phyloP scores from a whole-genome alignment of 2,797 vertebrate species.

The Chelon auratus region DNA sequence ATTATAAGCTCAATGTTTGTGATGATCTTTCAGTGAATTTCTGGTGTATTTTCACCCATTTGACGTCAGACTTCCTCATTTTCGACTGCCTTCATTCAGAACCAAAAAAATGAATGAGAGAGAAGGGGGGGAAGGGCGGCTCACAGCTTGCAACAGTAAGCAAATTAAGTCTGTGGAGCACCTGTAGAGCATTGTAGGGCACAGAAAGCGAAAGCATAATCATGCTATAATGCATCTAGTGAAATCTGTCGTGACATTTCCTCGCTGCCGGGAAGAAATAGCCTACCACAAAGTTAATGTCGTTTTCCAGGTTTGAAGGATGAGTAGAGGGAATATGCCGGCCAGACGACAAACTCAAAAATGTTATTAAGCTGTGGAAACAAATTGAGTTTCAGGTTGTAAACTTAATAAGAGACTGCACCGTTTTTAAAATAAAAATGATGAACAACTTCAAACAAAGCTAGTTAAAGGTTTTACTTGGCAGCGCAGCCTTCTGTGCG shows the following conservation, averaged over 20 bases:
- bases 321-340: constrained; percentile 7
- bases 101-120: constrained; percentile 40
- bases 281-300: constrained; percentile 16
- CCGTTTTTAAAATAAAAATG: constrained; percentile 17
- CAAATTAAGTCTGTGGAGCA: constrained; percentile 55
- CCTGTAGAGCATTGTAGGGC: neutral
- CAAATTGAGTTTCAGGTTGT: constrained; percentile 20
- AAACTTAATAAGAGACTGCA: constrained; percentile 24
- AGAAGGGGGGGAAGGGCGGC: neutral
- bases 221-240: neutral
- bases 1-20: neutral
- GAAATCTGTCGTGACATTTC: constrained; percentile 28
- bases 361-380: constrained; percentile 15
- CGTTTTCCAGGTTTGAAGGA: constrained; percentile 13
- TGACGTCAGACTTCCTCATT: constrained; percentile 69
- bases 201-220: constrained; percentile 18
- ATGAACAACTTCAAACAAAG: constrained; percentile 17
- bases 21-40: constrained; percentile 26
- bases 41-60: constrained; percentile 61
- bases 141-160: constrained; percentile 35
- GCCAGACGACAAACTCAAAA: constrained; percentile 15
- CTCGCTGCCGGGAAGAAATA: constrained; percentile 17
- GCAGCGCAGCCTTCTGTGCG: constrained; percentile 8
- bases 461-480: constrained; percentile 27
- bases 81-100: constrained; percentile 60